These are phyloP conservation scores for Oeneis ivallda DNA, from an alignment of 2,888 invertebrate species.

Conservation along the genomic window DNA sequence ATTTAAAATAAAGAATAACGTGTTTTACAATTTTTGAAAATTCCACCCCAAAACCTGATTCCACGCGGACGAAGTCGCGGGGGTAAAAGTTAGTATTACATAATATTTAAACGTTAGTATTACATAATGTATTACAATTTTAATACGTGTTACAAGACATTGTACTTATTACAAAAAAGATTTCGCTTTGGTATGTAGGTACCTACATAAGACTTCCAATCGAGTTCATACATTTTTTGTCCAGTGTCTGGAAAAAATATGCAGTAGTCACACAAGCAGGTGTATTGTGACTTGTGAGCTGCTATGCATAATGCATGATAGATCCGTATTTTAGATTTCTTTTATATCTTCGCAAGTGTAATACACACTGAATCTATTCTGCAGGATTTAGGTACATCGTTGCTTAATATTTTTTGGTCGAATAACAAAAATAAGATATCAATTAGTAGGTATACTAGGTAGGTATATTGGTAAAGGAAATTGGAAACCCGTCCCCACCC, in stretches of 20 bases:
- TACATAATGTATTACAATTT: no score
- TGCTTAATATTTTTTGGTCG: neutral
- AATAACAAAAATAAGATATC: no score
- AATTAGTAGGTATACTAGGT: no score
- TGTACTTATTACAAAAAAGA: neutral
- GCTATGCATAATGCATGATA: constrained; percentile 22
- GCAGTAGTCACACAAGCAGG: constrained; percentile 10
- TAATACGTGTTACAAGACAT: neutral
- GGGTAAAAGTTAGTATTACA: no score
- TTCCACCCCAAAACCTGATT: no score
- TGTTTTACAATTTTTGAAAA: no score
- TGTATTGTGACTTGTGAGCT: constrained; percentile 17
- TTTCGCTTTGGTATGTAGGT: neutral
- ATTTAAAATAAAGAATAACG: no score
- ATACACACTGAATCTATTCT: constrained; percentile 6
- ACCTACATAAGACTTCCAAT: neutral
- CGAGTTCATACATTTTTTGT: constrained; percentile 10
- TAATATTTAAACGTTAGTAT: no score
- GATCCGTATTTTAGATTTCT: constrained; percentile 23
- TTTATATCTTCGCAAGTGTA: constrained; percentile 5
- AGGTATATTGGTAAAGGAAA: no score
- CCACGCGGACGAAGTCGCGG: no score
- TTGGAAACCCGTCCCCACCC: no score
- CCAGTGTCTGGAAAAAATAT: constrained; percentile 10
- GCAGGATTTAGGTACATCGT: constrained; percentile 1